These are phyloP conservation scores for Poeciliopsis turrubarensis DNA, from an alignment of 2,113 vertebrate genomes.

Conservation along the genomic window DNA sequence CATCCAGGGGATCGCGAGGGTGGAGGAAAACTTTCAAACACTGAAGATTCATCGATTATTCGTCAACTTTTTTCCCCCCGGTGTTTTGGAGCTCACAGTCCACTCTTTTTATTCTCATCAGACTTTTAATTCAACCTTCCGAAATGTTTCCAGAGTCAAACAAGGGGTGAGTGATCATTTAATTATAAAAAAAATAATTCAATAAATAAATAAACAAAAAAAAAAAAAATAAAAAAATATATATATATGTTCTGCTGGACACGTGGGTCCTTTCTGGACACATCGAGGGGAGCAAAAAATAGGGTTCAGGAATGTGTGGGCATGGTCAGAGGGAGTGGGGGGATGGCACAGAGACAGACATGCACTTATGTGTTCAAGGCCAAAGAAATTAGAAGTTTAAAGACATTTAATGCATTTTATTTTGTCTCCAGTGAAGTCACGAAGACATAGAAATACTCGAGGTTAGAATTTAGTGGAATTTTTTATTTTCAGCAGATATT, in stretches of 20 bases:
- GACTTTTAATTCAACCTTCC: background rate
- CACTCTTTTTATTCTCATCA: background rate
- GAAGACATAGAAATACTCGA: no score
- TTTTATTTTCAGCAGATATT: background rate
- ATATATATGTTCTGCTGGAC: background rate
- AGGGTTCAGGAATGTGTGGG: background rate
- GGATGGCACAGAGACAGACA: background rate
- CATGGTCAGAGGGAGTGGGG: background rate
- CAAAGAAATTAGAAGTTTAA: background rate
- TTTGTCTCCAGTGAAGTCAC: background rate
- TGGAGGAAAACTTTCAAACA: background rate
- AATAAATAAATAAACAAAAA: no score
- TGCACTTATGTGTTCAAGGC: background rate
- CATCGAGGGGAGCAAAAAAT: conserved; percentile 4
- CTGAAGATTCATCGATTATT: background rate
- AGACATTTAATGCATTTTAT: background rate
- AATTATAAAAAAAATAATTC: background rate
- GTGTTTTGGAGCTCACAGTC: conserved; percentile 17
- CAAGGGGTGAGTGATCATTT: conserved; percentile 63
- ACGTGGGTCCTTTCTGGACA: conserved; percentile 24
- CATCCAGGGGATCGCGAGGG: background rate
- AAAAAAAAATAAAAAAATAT: no score
- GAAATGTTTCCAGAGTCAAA: conserved; percentile 73
- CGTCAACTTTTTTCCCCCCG: background rate
- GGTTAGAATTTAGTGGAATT: background rate